Evolutionary conservation across 2,113 vertebrate species (phyloP), one percentile per base, ranked within the genome.

Genomic region (Plectropomus leopardus): DNA sequence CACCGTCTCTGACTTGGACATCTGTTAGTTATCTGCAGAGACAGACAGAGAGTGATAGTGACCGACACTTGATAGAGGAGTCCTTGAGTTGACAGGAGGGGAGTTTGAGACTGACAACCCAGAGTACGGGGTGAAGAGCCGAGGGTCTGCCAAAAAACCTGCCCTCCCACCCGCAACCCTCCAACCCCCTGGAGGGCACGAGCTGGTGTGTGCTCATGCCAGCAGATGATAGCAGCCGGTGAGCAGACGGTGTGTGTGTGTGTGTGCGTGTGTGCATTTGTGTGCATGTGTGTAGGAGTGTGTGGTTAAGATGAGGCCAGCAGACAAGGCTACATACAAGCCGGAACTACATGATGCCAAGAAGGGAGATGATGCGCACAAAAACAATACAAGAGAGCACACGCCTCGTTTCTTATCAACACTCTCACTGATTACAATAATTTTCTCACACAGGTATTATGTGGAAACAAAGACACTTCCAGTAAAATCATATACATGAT

Each of bases 201-300:
- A 60, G 84, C 88, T 86, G 83, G 26, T 84, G 82, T 67, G 76
- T 63, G 84, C 11, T 66, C 73, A 26, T 47, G 80, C 84, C 84
- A 87, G 86, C 78, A 13, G 72, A 88, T 78, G 85, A 91, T 61
- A 85, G 85, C 89, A 85, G 89, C 78, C 71, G 59, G 78, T 69
- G 83, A 85, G 76, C 84, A 91, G 88, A 67, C 61, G 64, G 75
- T 28, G 71, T 68, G 83, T 74, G 84, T 70, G 77, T 53, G 78
- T 74, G 34, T 55, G 65, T 54, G 64, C 47, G 59, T 32, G 48
- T 21, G 72, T 5, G 59, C 16, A 32, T 72, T 24, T 81, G 34
- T 67, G 50, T 72, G 75, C 23, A 14, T n/a, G 4, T 60, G 78
- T 78, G 68, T 72, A 54, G 34, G 61, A 48, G 71, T 66, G 63